phyloP scores from a whole-genome alignment of 2,888 invertebrate genomes.

The Sclerodermus sp. region DNA sequence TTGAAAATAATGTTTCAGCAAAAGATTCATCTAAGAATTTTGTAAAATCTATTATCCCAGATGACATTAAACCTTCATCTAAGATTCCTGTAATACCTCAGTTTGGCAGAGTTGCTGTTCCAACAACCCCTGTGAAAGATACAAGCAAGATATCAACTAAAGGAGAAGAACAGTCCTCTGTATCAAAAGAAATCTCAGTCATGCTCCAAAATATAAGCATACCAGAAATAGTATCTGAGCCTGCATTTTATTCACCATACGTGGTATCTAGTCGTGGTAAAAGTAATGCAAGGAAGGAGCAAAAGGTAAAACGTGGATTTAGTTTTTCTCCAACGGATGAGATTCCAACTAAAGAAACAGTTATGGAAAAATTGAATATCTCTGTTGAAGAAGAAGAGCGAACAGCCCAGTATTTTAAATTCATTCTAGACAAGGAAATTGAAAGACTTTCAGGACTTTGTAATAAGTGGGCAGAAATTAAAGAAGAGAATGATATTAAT shows the following conservation, averaged over 20 bases:
- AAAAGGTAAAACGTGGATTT: constrained; percentile 30
- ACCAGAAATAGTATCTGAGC: constrained; percentile 6
- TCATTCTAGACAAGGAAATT: constrained; percentile 60
- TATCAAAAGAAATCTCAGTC: background rate
- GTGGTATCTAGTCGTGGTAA: constrained; percentile 67
- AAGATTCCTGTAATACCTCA: no score
- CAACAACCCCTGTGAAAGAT: no score
- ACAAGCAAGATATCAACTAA: no score
- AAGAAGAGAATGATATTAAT: constrained; percentile 49
- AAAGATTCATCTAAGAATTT: background rate
- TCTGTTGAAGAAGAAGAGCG: constrained; percentile 45
- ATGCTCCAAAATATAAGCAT: background rate
- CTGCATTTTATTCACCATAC: constrained; percentile 57
- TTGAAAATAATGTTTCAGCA: no score
- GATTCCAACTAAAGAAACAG: constrained; percentile 45
- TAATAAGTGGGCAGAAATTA: constrained; percentile 61
- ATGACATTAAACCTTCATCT: background rate
- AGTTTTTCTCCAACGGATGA: constrained; percentile 12
- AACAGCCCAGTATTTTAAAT: constrained; percentile 56
- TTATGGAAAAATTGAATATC: constrained; percentile 42
- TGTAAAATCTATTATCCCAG: background rate
- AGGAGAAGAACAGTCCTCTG: background rate
- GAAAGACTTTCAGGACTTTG: constrained; percentile 61
- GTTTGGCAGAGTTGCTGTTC: no score
- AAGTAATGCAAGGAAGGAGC: constrained; percentile 62